Percentiles rank a stretch among this genome's conserved stretches.
These are phyloP conservation scores for Nemopilema nomurai DNA, from an alignment of 30 jellyfish, hydroid and myxozoan genomes.

Conservation along the genomic window DNA sequence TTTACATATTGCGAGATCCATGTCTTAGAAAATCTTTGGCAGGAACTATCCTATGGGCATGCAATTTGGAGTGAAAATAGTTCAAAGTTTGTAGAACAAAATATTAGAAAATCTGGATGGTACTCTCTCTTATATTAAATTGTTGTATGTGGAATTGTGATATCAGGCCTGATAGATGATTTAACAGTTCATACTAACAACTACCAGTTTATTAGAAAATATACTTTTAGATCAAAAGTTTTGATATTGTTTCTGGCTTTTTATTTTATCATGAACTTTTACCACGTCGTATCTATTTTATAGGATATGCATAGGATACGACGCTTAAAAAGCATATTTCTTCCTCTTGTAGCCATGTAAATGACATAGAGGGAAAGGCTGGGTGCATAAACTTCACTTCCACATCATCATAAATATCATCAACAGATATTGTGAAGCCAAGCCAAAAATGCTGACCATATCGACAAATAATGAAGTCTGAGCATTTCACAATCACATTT, in stretches of 20 bases:
- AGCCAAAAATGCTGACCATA: conserved; percentile 40
- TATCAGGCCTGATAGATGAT: neutral
- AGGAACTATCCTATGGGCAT: neutral
- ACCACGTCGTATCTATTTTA: neutral
- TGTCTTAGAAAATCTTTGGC: neutral
- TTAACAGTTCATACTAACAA: neutral
- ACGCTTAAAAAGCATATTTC: conserved; percentile 37
- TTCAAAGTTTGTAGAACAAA: neutral
- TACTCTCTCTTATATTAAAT: neutral
- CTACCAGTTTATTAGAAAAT: neutral
- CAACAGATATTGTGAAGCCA: conserved; percentile 16
- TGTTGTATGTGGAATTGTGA: neutral
- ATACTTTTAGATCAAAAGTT: neutral
- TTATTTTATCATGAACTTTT: neutral
- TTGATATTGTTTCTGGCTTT: neutral
- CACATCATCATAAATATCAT: conserved; percentile 9
- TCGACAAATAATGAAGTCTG: conserved; percentile 16
- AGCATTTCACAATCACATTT: neutral
- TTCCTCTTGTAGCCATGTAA: conserved; percentile 39
- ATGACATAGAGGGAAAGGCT: conserved; percentile 19
- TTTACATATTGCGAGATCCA: neutral
- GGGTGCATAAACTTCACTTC: conserved; percentile 67
- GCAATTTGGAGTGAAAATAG: neutral
- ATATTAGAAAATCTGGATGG: neutral
- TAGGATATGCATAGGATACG: neutral